These are phyloP conservation scores for Eucera pruinosa DNA, from an alignment of 2,888 invertebrate genomes.

Conservation along the genomic window DNA sequence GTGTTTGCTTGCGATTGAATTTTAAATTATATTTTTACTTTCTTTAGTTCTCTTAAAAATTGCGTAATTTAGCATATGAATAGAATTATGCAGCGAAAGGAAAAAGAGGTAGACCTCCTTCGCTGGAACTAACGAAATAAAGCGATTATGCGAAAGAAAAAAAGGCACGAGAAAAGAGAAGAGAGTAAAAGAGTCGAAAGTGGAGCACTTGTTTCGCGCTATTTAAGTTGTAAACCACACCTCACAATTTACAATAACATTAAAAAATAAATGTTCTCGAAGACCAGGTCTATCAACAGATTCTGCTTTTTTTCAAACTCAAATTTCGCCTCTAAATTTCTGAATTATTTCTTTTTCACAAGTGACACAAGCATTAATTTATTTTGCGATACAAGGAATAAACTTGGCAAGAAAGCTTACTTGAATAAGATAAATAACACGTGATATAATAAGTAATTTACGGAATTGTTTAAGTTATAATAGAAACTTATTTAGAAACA, in stretches of 20 bases:
- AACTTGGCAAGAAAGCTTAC: no score
- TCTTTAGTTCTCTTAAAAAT: no score
- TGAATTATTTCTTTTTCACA: no score
- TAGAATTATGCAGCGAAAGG: neutral
- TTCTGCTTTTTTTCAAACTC: no score
- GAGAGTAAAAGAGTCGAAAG: no score
- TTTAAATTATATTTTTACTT: neutral
- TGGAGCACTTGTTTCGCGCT: constrained; percentile 56
- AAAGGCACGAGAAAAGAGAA: constrained; percentile 20
- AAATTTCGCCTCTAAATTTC: no score
- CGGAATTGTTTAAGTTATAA: no score
- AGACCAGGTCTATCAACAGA: constrained; percentile 18
- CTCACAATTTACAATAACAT: constrained; percentile 8
- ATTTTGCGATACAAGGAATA: no score
- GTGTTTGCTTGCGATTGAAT: neutral
- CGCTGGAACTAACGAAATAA: neutral
- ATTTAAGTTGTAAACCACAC: constrained; percentile 46
- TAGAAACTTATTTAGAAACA: no score
- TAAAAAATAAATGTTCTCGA: constrained; percentile 23
- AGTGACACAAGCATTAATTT: no score
- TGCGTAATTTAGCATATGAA: neutral
- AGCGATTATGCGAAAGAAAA: constrained; percentile 6
- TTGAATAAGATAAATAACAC: no score
- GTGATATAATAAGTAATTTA: no score
- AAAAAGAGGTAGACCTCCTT: neutral